Conservation (phyloP, 2,888 invertebrate species). For the Trachelus tabidus region DNA sequence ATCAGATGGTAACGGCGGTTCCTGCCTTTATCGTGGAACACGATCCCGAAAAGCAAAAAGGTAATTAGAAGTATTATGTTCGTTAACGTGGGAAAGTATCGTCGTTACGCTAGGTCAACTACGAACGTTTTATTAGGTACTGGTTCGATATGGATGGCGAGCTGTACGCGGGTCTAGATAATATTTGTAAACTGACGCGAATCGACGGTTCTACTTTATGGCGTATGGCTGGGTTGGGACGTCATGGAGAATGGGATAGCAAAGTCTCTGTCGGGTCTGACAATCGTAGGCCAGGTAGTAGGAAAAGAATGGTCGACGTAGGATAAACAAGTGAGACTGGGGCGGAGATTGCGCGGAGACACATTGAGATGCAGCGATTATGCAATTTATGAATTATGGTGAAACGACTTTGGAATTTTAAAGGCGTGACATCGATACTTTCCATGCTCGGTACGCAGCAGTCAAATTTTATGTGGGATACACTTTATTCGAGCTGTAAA, state of each 20-base stretch:
- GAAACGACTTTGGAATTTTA: conserved; percentile 23
- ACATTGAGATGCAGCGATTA: conserved; percentile 27
- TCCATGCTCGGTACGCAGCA: not conserved
- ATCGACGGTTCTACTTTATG: not conserved
- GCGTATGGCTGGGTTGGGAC: not conserved
- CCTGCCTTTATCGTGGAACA: conserved; percentile 83
- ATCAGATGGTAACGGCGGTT: conserved; percentile 80
- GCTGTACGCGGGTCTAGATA: not conserved
- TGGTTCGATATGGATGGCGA: not conserved
- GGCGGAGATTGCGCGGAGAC: not conserved
- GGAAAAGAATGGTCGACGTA: not conserved
- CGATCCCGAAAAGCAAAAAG: conserved; percentile 71
- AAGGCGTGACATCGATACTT: conserved; percentile 3
- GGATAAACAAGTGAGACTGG: not conserved
- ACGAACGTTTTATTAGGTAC: not conserved
- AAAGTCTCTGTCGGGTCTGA: not conserved
- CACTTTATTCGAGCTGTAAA: not conserved
- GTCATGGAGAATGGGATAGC: not conserved
- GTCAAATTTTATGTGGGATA: not conserved
- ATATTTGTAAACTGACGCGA: not conserved
- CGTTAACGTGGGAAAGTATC: not conserved
- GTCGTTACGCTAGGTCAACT: not conserved
- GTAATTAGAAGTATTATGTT: conserved; percentile 46
- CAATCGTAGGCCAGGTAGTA: not conserved
- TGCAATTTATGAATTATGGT: conserved; percentile 35